Conservation (phyloP, 1,140 invertebrate genomes). For the Lycorma delicatula region DNA sequence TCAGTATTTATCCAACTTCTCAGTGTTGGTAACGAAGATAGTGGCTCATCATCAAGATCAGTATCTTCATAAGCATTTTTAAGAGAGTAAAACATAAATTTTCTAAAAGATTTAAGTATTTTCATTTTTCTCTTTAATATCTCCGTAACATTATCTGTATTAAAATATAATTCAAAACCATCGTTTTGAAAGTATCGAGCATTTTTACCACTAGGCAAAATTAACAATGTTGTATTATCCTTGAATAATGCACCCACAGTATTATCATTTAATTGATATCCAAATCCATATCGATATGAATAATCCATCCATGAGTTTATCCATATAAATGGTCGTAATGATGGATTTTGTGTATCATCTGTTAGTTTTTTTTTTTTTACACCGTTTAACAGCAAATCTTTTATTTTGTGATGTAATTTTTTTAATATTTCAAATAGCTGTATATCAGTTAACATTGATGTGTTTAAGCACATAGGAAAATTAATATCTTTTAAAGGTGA, state of each 20-base stretch:
- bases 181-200: background rate
- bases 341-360: constrained; percentile 1
- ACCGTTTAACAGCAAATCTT: background rate
- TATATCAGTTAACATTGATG: no score
- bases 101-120: background rate
- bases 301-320: constrained; percentile 56
- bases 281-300: constrained; percentile 64
- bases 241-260: constrained; percentile 61
- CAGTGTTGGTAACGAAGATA: background rate
- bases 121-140: constrained; percentile 3
- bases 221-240: constrained; percentile 49
- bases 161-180: background rate
- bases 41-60: background rate
- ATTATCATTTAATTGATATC: constrained; percentile 59
- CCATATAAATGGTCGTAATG: constrained; percentile 5
- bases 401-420: constrained; percentile 36
- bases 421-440: background rate
- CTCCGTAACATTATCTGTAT: background rate
- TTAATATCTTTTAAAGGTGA: background rate
- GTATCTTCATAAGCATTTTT: background rate
- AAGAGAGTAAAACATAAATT: constrained; percentile 6
- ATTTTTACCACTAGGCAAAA: background rate
- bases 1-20: background rate
- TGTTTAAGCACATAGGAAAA: no score
- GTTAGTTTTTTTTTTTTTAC: background rate